phyloP scores from a whole-genome alignment of 2,888 invertebrate genomes.

The Lycophotia porphyrea region DNA sequence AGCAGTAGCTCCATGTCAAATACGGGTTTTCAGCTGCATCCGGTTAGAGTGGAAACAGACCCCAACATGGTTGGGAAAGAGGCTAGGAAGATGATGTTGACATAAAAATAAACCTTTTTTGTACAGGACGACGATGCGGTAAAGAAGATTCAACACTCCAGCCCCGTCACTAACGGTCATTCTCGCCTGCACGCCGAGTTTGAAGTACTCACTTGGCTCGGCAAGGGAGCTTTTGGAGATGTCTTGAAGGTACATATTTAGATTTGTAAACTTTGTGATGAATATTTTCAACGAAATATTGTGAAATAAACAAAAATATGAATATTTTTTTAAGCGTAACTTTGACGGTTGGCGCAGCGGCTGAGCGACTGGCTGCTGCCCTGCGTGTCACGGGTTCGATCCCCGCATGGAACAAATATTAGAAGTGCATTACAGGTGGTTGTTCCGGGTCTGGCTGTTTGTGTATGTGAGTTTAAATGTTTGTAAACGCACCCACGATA shows the following conservation, averaged over 20 bases:
- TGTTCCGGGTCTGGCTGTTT: background rate
- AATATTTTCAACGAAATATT: background rate
- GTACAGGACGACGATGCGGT: constrained; percentile 81
- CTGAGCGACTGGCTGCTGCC: background rate
- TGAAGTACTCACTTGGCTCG: constrained; percentile 95
- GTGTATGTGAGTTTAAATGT: background rate
- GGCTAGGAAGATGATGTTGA: too few species aligned
- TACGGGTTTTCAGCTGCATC: too few species aligned
- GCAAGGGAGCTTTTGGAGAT: constrained; percentile 98
- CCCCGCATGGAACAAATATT: background rate
- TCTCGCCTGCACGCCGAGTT: constrained; percentile 95
- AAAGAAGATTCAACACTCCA: constrained; percentile 75
- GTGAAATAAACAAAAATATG: background rate
- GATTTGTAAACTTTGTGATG: constrained; percentile 3
- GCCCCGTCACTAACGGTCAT: constrained; percentile 84
- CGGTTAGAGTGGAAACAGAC: too few species aligned
- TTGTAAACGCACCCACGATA: background rate
- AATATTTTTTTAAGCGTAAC: background rate
- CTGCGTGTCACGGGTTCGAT: background rate
- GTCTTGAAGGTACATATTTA: constrained; percentile 95
- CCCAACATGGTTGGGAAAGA: too few species aligned
- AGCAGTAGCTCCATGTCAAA: too few species aligned
- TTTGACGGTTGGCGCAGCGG: background rate
- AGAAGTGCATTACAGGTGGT: background rate
- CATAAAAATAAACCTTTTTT: too few species aligned